Evolutionary conservation across 2,113 vertebrate genomes (phyloP).

Genomic region (Burhinus bistriatus): DNA sequence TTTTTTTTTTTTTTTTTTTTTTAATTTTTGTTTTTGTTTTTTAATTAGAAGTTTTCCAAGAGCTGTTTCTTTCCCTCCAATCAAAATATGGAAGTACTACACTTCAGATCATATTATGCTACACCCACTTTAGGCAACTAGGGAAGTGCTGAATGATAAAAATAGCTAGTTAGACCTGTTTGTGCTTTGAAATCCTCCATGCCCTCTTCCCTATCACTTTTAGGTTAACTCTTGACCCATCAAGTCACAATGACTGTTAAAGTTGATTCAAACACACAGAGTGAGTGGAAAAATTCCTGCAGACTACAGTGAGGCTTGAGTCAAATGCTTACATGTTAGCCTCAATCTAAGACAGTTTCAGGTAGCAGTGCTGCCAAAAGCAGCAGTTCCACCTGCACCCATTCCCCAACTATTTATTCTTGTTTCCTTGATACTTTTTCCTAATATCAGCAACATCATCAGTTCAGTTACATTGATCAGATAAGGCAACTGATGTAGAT

Average conservation of each 20-base stretch:
- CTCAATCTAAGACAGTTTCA: not conserved
- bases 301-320: not conserved
- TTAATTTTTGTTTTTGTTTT: not conserved
- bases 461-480: not conserved
- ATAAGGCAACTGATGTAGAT: not conserved
- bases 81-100: not conserved
- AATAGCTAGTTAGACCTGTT: not conserved
- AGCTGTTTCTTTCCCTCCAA: not conserved
- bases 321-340: not conserved
- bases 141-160: not conserved
- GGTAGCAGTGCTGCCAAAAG: not conserved
- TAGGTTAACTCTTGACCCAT: not conserved
- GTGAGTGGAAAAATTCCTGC: not conserved
- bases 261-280: not conserved
- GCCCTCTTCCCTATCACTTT: not conserved
- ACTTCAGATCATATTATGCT: not conserved
- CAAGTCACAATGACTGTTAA: not conserved
- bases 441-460: not conserved
- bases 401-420: not conserved
- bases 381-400: not conserved
- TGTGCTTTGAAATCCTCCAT: not conserved
- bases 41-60: not conserved
- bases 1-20: not conserved
- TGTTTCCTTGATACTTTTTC: not conserved
- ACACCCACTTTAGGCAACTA: not conserved